Evolutionary conservation across 2,888 invertebrate species (phyloP), one percentile per base, ranked within the genome.

Genomic region (Scrobipalpa atriplicella): DNA sequence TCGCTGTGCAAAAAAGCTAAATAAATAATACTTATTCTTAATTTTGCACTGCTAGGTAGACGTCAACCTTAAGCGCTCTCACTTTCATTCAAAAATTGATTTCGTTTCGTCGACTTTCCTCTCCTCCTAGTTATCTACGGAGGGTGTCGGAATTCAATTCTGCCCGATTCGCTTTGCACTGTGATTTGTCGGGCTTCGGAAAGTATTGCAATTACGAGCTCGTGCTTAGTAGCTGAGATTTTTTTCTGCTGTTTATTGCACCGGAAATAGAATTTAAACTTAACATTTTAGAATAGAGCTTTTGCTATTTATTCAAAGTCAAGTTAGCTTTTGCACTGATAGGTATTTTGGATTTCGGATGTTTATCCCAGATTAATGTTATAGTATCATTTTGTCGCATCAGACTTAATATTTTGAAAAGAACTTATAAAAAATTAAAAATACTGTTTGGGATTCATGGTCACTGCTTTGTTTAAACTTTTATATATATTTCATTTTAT

Each of bases 201-300:
- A 78, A 82, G 81, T 82, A 81, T 80, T 82, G 82, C 81, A 78
- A 76, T 47, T 47, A 47, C 47, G 47, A 47, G 47, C 16, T 47
- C 16, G 47, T 16, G 47, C 16, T 16, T 47, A 47, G 47, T 3
- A 47, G 47, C 13, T 16, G 47, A 16, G 47, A n/a, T 47, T 47
- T 47, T 43, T 47, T 2, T n/a, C 39, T 47, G 2, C 47, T n/a
- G 16, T 47, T 16, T 47, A 10, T 47, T 2, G 16, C 47, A 3
- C 47, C 2, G 2, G 47, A 2, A 43, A 13, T 13, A 43, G 43
- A 11, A 13, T 43, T 43, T 13, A 43, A 13, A 43, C 13, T 11
- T 6, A 39, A 39, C 11, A 39, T 5, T 29, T 29, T 29, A 29
- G 29, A 3, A 29, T 29, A 29, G n/a, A n/a, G n/a, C n/a, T n/a